Evolutionary conservation across 2,797 vertebrate genomes (phyloP), one percentile per base, ranked within the genome.

Genomic region (Hydrocynus forskahlii): DNA sequence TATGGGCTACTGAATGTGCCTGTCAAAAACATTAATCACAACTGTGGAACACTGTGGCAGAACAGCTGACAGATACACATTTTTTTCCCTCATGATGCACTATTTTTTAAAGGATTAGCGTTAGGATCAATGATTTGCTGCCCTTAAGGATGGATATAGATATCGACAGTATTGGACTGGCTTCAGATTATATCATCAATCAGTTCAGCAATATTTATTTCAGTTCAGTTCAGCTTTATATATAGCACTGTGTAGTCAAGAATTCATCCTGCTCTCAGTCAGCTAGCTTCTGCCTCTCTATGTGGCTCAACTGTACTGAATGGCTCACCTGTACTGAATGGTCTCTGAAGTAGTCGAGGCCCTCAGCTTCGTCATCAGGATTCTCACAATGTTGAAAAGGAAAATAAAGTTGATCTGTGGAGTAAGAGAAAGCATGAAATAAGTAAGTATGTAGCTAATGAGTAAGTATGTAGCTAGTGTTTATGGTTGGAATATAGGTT

Each of bases 301-400:
- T 0, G 7, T 54, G 9, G 16, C 62, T 62, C 89, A 97, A 96
- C 96, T 96, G 93, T 97, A 97, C 88, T 97, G 97, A 78, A 97
- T 97, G 0, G 97, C 62, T 62, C 89, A 97, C 96, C 96, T 96
- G 93, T 97, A 97, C 88, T 97, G 97, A 78, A 97, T 97, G 0
- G 97, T 97, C 90, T 97, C 97, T 0, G 97, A 97, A 0, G 97
- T 97, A 57, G 96, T 97, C 0, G 97, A 97, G 0, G 97, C 96
- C 83, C 96, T 94, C 62, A 97, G 95, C 88, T 97, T 97, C 0
- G 97, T 97, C 96, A 97, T 97, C 60, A 97, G 93, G 86, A 97
- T 97, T 85, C 96, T 94, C 82, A 97, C 97, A 0, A 97, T 97
- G 91, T 97, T 97, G 92, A 97, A 97, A 57, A 97, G 94, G 92